phyloP scores from a whole-genome alignment of 2,797 vertebrate species.

The Nyctalus aviator region DNA sequence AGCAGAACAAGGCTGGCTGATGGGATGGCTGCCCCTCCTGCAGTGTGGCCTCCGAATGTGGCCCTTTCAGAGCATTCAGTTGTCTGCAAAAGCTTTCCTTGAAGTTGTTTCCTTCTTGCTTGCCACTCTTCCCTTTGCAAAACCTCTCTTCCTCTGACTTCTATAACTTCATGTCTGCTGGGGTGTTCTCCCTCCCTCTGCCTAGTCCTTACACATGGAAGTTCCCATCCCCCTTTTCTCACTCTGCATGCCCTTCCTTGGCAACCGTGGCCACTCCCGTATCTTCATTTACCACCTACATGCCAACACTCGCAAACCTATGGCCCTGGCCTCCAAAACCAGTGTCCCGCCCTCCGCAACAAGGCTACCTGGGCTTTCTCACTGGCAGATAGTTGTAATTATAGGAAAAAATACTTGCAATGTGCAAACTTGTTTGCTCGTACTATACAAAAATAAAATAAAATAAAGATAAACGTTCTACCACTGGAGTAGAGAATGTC shows the following conservation, averaged over 20 bases:
- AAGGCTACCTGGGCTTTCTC: background rate
- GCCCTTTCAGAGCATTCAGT: background rate
- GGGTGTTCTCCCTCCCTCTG: background rate
- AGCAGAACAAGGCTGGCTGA: too few species aligned
- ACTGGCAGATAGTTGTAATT: background rate
- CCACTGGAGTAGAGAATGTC: background rate
- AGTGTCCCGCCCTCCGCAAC: background rate
- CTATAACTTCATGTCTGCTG: background rate
- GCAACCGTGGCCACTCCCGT: background rate
- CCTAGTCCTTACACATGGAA: background rate
- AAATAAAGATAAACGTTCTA: background rate
- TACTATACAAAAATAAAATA: background rate
- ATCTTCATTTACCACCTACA: background rate
- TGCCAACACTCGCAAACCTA: background rate
- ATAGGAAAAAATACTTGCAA: background rate
- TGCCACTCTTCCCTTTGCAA: background rate
- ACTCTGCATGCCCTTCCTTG: background rate
- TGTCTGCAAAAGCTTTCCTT: background rate
- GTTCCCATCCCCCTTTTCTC: background rate
- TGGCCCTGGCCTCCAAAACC: background rate
- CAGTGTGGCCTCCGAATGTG: background rate
- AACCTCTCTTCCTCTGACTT: background rate
- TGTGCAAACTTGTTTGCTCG: background rate
- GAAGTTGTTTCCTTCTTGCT: background rate
- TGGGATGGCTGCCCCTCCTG: accelerated